phyloP scores from a whole-genome alignment of 2,888 invertebrate species.

The Noctua fimbriata region DNA sequence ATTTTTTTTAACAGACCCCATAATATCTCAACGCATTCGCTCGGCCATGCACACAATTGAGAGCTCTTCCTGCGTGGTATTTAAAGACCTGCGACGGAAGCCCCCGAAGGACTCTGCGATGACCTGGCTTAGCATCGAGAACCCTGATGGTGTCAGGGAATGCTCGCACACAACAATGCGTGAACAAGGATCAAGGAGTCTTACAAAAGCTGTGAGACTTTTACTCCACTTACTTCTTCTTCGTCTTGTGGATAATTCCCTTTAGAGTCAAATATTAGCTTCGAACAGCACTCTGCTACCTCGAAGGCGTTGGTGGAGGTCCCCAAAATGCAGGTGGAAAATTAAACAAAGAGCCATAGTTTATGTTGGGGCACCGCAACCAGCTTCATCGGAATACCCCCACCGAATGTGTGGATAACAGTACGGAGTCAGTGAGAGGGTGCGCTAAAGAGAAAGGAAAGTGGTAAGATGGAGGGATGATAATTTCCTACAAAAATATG shows the following conservation, averaged over 20 bases:
- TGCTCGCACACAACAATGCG: constrained; percentile 73
- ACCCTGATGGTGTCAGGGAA: constrained; percentile 72
- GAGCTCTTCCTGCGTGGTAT: constrained; percentile 76
- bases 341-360: neutral
- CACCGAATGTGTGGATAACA: neutral
- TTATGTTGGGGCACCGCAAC: neutral
- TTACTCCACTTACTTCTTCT: neutral
- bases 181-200: constrained; percentile 1
- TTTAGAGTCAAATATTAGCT: neutral
- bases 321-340: neutral
- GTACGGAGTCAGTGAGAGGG: neutral
- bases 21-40: constrained; percentile 69
- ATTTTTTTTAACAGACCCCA: constrained; percentile 66
- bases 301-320: neutral
- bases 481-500: neutral
- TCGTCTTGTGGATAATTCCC: neutral
- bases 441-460: neutral
- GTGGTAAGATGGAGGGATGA: neutral
- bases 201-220: constrained; percentile 74
- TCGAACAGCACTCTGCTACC: neutral
- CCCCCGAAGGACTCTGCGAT: constrained; percentile 7
- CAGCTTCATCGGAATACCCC: neutral
- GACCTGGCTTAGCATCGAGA: constrained; percentile 77
- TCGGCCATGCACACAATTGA: constrained; percentile 74
- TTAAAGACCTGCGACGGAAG: constrained; percentile 61